Percentiles rank a stretch among this genome's conserved stretches.
phyloP scores from a whole-genome alignment of 2,888 invertebrate species.

The Chymomyza procnemis region DNA sequence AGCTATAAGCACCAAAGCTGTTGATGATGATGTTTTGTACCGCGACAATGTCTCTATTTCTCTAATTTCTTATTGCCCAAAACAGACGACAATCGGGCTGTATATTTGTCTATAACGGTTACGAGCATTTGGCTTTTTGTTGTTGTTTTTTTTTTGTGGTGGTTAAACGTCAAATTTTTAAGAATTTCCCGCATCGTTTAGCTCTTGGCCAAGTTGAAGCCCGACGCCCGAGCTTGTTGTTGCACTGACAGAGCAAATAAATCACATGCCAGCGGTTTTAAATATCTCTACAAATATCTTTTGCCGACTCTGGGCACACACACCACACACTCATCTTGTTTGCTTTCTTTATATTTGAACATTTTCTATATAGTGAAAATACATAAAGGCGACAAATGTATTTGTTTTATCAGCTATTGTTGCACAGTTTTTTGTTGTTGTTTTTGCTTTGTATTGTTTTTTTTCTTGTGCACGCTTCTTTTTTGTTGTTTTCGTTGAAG shows the following conservation, averaged over 20 bases:
- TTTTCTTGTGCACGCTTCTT: conserved; percentile 7
- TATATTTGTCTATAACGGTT: conserved; percentile 66
- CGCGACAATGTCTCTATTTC: conserved; percentile 69
- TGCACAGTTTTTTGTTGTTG: conserved; percentile 40
- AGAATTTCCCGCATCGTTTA: conserved; percentile 71
- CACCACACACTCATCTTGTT: not conserved
- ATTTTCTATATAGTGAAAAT: not conserved
- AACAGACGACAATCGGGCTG: conserved; percentile 15
- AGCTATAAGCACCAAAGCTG: conserved; percentile 35
- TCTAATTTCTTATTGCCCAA: conserved; percentile 57
- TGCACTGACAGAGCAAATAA: conserved; percentile 68
- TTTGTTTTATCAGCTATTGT: conserved; percentile 70
- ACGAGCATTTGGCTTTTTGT: conserved; percentile 58
- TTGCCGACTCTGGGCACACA: not conserved
- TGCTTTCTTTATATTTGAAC: not conserved
- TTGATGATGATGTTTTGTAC: conserved; percentile 60
- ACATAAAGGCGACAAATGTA: conserved; percentile 64
- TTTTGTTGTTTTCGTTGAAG: conserved; percentile 1
- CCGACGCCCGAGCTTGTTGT: conserved; percentile 33
- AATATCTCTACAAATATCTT: not conserved
- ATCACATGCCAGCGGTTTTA: conserved; percentile 39
- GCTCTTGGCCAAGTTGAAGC: conserved; percentile 32
- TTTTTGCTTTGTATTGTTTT: not conserved
- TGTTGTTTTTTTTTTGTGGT: conserved; percentile 58
- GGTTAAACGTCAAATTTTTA: conserved; percentile 65